Evolutionary conservation across 2,888 invertebrate genomes (phyloP).

Genomic region (Temnothorax ravouxi): DNA sequence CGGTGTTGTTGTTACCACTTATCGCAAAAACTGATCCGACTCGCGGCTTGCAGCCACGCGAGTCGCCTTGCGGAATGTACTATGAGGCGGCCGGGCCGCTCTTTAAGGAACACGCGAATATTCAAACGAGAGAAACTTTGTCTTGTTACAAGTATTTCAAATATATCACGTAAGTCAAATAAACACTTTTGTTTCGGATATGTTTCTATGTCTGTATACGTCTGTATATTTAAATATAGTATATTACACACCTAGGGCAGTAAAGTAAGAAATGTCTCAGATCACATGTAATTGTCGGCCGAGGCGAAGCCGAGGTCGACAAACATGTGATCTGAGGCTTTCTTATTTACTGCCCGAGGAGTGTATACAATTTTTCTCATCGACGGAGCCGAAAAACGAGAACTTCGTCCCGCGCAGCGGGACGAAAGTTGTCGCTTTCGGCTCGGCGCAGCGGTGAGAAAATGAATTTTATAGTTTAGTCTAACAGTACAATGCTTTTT

Average conservation of each 20-base stretch:
- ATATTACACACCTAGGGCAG: too few relatives aligned
- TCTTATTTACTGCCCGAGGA: too few relatives aligned
- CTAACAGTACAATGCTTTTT: background rate
- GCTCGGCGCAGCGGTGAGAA: too few relatives aligned
- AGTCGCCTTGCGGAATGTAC: constrained; percentile 70
- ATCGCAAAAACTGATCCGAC: constrained; percentile 77
- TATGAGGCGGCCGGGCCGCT: constrained; percentile 56
- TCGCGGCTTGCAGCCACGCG: constrained; percentile 69
- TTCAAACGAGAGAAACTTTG: constrained; percentile 22
- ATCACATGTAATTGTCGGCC: too few relatives aligned
- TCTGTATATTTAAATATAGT: background rate
- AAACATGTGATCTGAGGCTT: too few relatives aligned
- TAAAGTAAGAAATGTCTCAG: too few relatives aligned
- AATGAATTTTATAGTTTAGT: constrained; percentile 15
- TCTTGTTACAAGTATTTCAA: background rate
- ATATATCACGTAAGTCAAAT: constrained; percentile 9
- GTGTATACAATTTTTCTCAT: too few relatives aligned
- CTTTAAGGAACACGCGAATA: constrained; percentile 64
- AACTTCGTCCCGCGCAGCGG: too few relatives aligned
- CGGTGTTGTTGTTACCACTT: constrained; percentile 75
- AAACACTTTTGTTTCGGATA: constrained; percentile 9
- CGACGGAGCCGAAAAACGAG: too few relatives aligned
- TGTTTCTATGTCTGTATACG: background rate
- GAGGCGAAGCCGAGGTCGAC: too few relatives aligned
- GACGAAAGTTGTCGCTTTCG: too few relatives aligned